Percentiles rank a stretch among this genome's conserved stretches.
phyloP scores from a whole-genome alignment of 1,140 invertebrate species.

The Euura lappo region DNA sequence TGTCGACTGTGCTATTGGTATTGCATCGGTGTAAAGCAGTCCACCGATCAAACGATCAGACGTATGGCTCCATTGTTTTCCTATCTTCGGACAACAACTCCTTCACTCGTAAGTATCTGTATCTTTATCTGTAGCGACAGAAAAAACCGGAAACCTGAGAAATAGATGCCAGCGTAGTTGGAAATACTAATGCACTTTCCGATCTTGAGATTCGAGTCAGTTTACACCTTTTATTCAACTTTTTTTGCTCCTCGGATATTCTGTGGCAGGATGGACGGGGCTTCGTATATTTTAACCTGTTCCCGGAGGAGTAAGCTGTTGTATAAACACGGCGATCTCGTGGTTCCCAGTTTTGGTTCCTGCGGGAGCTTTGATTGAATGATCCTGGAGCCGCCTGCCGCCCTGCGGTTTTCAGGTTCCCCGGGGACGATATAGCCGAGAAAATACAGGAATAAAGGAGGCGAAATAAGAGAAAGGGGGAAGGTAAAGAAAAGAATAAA shows the following conservation, averaged over 20 bases:
- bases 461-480: neutral
- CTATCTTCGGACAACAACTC: too few relatives aligned
- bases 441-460: constrained; percentile 4
- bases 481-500: neutral
- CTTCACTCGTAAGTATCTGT: too few relatives aligned
- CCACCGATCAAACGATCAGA: neutral
- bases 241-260: neutral
- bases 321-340: constrained; percentile 1
- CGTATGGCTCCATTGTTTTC: neutral
- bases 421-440: neutral
- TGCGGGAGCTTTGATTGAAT: constrained; percentile 1
- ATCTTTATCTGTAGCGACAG: too few relatives aligned
- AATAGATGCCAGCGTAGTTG: too few relatives aligned
- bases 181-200: too few relatives aligned
- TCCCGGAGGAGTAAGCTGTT: constrained; percentile 1
- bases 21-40: neutral
- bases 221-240: neutral
- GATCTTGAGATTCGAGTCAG: too few relatives aligned
- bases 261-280: neutral
- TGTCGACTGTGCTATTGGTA: neutral
- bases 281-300: constrained; percentile 2
- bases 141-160: too few relatives aligned
- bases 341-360: neutral
- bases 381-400: neutral
- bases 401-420: neutral